A percentile compares a stretch with the other conserved stretches of the same genome.
Conservation (phyloP, 35 echinoderm and acorn worm genomes). For the Ptychodera flava region DNA sequence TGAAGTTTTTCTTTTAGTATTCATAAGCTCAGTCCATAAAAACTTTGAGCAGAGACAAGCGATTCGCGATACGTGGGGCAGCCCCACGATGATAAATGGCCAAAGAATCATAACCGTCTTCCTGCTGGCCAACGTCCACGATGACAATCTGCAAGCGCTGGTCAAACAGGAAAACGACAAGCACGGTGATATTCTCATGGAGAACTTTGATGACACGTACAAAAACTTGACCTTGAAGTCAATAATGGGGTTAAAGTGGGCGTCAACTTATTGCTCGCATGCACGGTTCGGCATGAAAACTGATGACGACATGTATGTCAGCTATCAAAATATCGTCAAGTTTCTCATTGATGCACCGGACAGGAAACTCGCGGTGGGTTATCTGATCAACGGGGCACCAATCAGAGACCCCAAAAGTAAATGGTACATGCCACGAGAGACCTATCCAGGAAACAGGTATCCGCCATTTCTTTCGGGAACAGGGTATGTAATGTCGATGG, state of each 20-base stretch:
- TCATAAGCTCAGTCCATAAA: slow-evolving; percentile 68
- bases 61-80: slow-evolving; percentile 81
- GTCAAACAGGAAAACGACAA: slow-evolving; percentile 66
- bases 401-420: slow-evolving; percentile 97
- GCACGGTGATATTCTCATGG: slow-evolving; percentile 81
- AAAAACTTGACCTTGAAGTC: slow-evolving; percentile 90
- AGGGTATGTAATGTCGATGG: slow-evolving; percentile 77
- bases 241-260: slow-evolving; percentile 96
- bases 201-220: slow-evolving; percentile 89
- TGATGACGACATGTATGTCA: slow-evolving; percentile 91
- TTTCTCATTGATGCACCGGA: slow-evolving; percentile 18
- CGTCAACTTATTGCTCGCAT: slow-evolving; percentile 56
- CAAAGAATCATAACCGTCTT: slow-evolving; percentile 73
- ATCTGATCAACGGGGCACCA: slow-evolving; percentile 71
- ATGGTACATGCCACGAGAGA: slow-evolving; percentile 91
- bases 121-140: slow-evolving; percentile 59
- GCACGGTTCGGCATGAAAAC: slow-evolving; percentile 86
- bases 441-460: slow-evolving; percentile 74
- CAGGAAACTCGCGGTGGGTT: slow-evolving; percentile 53
- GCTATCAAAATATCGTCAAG: slow-evolving; percentile 58
- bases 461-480: slow-evolving; percentile 94
- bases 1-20: slow-evolving; percentile 44
- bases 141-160: slow-evolving; percentile 43
- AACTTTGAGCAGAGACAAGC: slow-evolving; percentile 96
- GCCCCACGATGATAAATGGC: slow-evolving; percentile 45